Percentiles rank a stretch among this genome's conserved stretches.
phyloP scores from a whole-genome alignment of 2,113 vertebrate genomes.

The Diadophis punctatus region DNA sequence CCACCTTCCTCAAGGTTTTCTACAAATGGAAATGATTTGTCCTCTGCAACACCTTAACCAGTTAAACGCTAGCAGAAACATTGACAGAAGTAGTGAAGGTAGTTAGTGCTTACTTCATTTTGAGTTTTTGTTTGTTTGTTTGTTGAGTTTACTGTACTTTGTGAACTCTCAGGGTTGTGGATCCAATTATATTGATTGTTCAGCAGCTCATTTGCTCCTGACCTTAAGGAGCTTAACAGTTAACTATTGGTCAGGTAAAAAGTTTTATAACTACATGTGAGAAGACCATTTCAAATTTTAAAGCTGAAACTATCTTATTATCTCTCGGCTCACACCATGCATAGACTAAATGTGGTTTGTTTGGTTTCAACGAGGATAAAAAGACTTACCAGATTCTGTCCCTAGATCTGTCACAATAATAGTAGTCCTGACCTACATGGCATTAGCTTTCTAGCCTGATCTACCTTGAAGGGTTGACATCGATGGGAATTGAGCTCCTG shows the following conservation, averaged over 20 bases:
- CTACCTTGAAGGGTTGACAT: too few species aligned
- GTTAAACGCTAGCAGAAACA: neutral
- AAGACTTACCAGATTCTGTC: too few species aligned
- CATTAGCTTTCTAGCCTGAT: too few species aligned
- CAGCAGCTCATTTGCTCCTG: neutral
- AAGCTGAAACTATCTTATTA: neutral
- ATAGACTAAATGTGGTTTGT: neutral
- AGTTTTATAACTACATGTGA: neutral
- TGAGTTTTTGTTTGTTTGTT: too few species aligned
- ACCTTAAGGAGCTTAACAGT: neutral
- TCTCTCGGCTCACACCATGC: neutral
- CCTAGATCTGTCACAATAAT: too few species aligned
- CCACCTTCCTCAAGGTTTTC: neutral
- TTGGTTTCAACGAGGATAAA: neutral
- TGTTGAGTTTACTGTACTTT: neutral
- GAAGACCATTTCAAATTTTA: neutral
- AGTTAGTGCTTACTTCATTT: neutral
- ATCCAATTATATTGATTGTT: neutral
- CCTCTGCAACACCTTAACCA: neutral
- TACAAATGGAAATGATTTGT: neutral
- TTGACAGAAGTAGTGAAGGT: neutral
- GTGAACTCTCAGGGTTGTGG: neutral
- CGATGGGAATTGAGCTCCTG: too few species aligned
- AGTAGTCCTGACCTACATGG: too few species aligned
- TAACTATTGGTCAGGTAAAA: neutral